phyloP scores from a whole-genome alignment of 2,113 vertebrate species.

The Vireo altiloquus region DNA sequence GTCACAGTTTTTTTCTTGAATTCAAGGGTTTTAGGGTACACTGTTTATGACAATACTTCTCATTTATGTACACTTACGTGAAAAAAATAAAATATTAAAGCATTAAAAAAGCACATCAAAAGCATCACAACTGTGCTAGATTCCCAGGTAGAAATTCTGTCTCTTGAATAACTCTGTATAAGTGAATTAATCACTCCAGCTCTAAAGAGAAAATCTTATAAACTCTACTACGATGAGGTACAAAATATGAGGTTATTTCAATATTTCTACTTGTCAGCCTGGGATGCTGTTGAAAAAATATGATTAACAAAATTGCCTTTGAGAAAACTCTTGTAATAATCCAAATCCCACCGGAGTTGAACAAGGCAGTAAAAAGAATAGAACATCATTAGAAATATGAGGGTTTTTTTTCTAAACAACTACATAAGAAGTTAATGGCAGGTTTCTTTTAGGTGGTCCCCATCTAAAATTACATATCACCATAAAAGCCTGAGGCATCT shows the following conservation, averaged over 20 bases:
- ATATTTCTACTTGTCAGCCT: not conserved
- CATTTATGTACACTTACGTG: not conserved
- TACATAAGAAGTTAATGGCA: not conserved
- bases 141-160: not conserved
- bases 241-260: not conserved
- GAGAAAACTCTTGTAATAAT: not conserved
- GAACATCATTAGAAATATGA: rapidly evolving
- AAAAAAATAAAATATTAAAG: not conserved
- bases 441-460: not conserved
- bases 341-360: not conserved
- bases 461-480: not conserved
- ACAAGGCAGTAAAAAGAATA: not conserved
- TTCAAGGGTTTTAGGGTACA: not conserved
- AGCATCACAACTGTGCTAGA: not conserved
- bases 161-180: not conserved
- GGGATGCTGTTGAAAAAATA: not conserved
- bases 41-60: not conserved
- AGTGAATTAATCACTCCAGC: not conserved
- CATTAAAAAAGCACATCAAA: not conserved
- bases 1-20: not conserved
- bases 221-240: not conserved
- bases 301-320: not conserved
- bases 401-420: not conserved
- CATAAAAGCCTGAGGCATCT: not conserved
- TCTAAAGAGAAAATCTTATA: not conserved